Evolutionary conservation across 2,113 vertebrate genomes (phyloP).

Genomic region (Ardeotis arabs): DNA sequence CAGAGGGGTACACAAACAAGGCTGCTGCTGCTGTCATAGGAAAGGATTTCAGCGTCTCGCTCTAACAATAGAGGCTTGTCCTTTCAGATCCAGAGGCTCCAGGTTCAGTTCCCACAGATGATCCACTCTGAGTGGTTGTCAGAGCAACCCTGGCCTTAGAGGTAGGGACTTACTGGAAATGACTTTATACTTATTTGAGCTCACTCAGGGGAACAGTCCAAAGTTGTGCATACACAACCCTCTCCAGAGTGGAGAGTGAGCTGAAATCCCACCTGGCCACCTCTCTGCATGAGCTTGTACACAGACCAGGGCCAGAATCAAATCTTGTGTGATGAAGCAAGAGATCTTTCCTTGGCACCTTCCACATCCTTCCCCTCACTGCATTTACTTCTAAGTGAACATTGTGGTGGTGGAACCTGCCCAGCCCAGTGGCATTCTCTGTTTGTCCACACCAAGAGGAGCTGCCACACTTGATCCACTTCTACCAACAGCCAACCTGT

Average conservation of each 20-base stretch:
- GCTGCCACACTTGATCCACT: neutral
- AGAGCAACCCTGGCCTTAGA: slow-evolving; percentile 37
- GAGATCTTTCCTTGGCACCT: neutral
- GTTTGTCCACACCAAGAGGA: neutral
- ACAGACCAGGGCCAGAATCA: neutral
- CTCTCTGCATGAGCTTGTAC: neutral
- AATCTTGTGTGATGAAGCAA: neutral
- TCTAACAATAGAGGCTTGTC: slow-evolving; percentile 29
- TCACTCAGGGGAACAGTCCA: neutral
- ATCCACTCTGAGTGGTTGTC: slow-evolving; percentile 15
- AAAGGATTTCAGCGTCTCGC: neutral
- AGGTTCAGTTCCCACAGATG: slow-evolving; percentile 30
- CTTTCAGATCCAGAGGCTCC: neutral
- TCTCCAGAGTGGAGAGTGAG: neutral
- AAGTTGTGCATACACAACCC: neutral
- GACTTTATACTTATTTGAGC: slow-evolving; percentile 7
- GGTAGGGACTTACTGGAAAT: slow-evolving; percentile 42
- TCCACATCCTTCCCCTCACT: neutral
- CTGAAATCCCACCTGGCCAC: slow-evolving; percentile 12
- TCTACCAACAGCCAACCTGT: neutral
- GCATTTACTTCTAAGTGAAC: neutral
- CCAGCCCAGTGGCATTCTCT: neutral
- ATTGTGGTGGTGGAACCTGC: neutral
- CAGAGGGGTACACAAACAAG: neutral
- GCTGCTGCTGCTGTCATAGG: neutral